phyloP scores from a whole-genome alignment of 2,797 vertebrate genomes.

The Bradypodion pumilum region DNA sequence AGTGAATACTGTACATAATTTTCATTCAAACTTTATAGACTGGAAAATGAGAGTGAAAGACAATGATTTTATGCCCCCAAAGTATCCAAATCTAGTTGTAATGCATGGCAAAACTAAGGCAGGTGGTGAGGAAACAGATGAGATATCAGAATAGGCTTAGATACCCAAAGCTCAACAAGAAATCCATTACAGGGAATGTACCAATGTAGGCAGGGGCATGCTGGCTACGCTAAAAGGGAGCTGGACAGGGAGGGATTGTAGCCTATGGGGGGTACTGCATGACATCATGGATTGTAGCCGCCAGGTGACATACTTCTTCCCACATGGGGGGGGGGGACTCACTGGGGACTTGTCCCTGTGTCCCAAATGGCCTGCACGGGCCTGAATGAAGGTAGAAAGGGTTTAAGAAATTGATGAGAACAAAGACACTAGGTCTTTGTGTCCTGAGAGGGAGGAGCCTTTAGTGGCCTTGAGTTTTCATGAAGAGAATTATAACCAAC shows the following conservation, averaged over 20 bases:
- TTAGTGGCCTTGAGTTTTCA: background rate
- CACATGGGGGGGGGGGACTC: too few species aligned
- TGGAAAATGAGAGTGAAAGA: conserved; percentile 2
- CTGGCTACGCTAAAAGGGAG: too few species aligned
- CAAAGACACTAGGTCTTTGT: background rate
- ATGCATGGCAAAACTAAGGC: background rate
- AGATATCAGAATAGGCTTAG: background rate
- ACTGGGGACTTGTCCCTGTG: too few species aligned
- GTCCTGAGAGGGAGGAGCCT: background rate
- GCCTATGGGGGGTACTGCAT: too few species aligned
- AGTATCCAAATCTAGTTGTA: background rate
- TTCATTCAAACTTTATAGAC: background rate
- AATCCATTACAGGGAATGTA: background rate
- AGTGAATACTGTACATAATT: background rate
- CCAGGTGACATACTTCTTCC: too few species aligned
- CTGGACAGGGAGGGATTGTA: too few species aligned
- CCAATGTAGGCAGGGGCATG: too few species aligned
- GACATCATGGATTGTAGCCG: too few species aligned
- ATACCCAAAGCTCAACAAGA: background rate
- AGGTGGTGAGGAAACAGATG: background rate
- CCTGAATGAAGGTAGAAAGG: background rate
- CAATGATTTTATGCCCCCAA: background rate
- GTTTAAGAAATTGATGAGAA: background rate
- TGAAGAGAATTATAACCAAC: background rate
- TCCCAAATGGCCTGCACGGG: too few species aligned